phyloP scores from a whole-genome alignment of 1,140 invertebrate genomes.

The Nilaparvata lugens region DNA sequence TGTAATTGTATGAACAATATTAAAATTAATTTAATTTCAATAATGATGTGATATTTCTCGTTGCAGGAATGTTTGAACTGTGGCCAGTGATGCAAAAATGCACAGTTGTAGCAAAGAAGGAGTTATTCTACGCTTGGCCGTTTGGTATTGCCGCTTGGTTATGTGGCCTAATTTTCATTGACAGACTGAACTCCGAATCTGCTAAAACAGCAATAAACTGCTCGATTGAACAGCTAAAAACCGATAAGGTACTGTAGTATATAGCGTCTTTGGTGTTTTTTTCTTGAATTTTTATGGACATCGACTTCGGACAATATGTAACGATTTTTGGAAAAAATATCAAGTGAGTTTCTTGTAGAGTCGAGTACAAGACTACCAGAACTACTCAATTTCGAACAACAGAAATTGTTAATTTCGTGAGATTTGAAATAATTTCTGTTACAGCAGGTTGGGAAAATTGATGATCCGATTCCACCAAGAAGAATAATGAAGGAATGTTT shows the following conservation, averaged over 20 bases:
- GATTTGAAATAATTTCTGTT: too few relatives aligned
- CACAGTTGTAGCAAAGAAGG: slow-evolving; percentile 46
- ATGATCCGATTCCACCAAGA: too few relatives aligned
- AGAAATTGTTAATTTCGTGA: too few relatives aligned
- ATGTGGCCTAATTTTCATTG: slow-evolving; percentile 48
- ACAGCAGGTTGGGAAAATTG: too few relatives aligned
- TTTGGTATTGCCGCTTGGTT: slow-evolving; percentile 49
- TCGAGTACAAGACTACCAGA: too few relatives aligned
- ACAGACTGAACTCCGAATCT: slow-evolving; percentile 67
- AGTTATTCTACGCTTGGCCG: slow-evolving; percentile 45
- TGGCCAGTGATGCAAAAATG: slow-evolving; percentile 42
- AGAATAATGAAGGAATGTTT: too few relatives aligned
- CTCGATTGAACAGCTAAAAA: slow-evolving; percentile 61
- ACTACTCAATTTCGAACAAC: too few relatives aligned
- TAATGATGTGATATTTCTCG: neutral
- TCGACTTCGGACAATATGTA: too few relatives aligned
- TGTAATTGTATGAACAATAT: neutral
- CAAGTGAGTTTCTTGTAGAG: too few relatives aligned
- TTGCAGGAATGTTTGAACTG: slow-evolving; percentile 28
- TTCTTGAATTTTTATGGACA: neutral
- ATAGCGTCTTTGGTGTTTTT: neutral
- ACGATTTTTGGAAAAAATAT: too few relatives aligned
- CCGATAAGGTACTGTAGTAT: slow-evolving; percentile 45
- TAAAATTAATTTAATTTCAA: neutral
- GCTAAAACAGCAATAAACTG: slow-evolving; percentile 65